Base-by-base conservation (phyloP, 2,888 invertebrate genomes). In the Calephelis perditalis region DNA sequence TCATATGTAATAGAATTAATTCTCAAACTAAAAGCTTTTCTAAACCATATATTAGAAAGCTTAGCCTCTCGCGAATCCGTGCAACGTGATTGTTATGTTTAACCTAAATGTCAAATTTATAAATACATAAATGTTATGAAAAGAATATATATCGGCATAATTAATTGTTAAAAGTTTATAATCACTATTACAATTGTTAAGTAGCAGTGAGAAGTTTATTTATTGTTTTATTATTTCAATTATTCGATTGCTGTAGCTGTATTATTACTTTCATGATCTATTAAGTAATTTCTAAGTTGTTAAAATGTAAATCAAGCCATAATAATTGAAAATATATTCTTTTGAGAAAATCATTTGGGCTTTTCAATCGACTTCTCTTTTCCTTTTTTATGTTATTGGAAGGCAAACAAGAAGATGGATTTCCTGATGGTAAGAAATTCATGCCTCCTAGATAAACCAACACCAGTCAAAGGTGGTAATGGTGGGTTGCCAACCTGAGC, bases 241-340 rank as follows among this genome's bases (percentile, higher is more conserved):
- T 75, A 76, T 82, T 78, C 71, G 77, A 83, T 84, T 78, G 79
- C 84, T 85, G 84, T 87, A 88, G 87, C 80, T 82, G 81, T 84
- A 85, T 88, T 85, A 84, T 59, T 79, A 85, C 10, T 86, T 82
- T 82, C 83, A 84, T 88, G 87, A 88, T 86, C 83, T 84, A 86
- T 87, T 86, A 82, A 81, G 81, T 89, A 86, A 86, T 89, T 84
- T 77, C 81, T 90, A 89, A 89, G 88, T 90, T 89, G 89, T 89
- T 89, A 86, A 84, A 86, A 82, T 89, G 86, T 89, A 89, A 89
- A 88, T 87, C 85, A 87, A 89, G 90, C 90, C 89, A 90, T 90
- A 89, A 90, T 88, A 89, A 90, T 85, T 88, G 86, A 88, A 81
- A 89, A 88, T 90, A 90, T 89, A 90, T 89, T 89, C 82, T 90